Conservation (phyloP, 2,888 invertebrate genomes). For the Sarcophaga rosellei region DNA sequence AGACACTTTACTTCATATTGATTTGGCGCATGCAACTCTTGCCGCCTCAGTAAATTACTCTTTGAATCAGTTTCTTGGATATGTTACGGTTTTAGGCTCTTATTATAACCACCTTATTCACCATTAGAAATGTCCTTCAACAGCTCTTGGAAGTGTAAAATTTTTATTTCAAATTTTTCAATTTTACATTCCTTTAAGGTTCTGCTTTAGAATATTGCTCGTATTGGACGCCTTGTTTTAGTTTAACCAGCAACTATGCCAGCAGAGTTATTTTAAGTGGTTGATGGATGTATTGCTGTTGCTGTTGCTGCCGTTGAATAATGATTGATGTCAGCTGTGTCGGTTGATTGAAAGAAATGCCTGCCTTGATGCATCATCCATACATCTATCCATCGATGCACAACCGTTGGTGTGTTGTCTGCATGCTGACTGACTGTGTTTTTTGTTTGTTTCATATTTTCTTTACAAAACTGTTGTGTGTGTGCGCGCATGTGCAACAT, state of each 20-base stretch:
- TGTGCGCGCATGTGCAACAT: neutral
- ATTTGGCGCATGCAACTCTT: no score
- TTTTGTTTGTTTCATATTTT: neutral
- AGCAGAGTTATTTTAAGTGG: slow-evolving; percentile 25
- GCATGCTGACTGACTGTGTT: neutral
- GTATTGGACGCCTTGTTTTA: slow-evolving; percentile 28
- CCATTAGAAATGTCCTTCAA: no score
- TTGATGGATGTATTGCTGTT: slow-evolving; percentile 2
- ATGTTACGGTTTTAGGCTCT: no score
- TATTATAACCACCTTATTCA: no score
- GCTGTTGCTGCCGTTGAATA: slow-evolving; percentile 54
- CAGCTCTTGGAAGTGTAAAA: no score
- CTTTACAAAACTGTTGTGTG: no score
- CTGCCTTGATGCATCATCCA: slow-evolving; percentile 30
- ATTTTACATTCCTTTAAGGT: neutral
- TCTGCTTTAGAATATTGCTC: neutral
- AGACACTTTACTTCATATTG: no score
- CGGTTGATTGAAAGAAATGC: slow-evolving; percentile 79
- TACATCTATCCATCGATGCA: neutral
- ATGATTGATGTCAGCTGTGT: slow-evolving; percentile 78
- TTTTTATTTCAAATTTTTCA: neutral
- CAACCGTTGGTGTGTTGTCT: slow-evolving; percentile 26
- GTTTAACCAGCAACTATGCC: neutral
- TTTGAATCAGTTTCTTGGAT: no score
- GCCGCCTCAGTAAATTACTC: no score